These are phyloP conservation scores for Drosophila trapezifrons DNA, from an alignment of 1,140 invertebrate genomes.

Conservation along the genomic window DNA sequence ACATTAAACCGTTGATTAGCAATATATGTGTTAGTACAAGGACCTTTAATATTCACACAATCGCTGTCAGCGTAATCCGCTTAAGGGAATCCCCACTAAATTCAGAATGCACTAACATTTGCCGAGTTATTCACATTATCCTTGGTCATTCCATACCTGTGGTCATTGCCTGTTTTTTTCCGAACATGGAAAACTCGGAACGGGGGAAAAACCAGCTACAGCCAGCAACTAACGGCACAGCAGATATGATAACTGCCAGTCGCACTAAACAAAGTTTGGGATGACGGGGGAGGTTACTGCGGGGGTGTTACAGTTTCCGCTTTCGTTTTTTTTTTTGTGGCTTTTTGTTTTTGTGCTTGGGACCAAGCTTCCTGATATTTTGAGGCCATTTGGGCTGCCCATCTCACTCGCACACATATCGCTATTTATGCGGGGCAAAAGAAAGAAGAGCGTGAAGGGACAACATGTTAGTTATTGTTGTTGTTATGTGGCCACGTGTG, in stretches of 20 bases:
- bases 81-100: conserved; percentile 6
- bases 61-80: conserved; percentile 1
- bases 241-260: conserved; percentile 53
- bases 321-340: conserved; percentile 26
- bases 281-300: conserved; percentile 3
- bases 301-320: conserved; percentile 40
- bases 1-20: not conserved
- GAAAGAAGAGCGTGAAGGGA: conserved; percentile 18
- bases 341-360: conserved; percentile 45
- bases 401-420: conserved; percentile 11
- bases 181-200: conserved; percentile 18
- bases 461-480: conserved; percentile 45
- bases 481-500: conserved; percentile 77
- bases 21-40: not conserved
- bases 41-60: conserved; percentile 10
- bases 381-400: conserved; percentile 26
- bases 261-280: conserved; percentile 46
- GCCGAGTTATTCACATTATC: conserved; percentile 32
- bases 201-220: conserved; percentile 4
- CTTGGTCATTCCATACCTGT: conserved; percentile 43
- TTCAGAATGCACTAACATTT: conserved; percentile 3
- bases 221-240: conserved; percentile 35
- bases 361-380: conserved; percentile 41
- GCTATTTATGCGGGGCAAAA: not conserved
- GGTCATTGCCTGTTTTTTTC: conserved; percentile 29